Base-by-base conservation (phyloP, 2,113 vertebrate species). In the Salvator merianae region DNA sequence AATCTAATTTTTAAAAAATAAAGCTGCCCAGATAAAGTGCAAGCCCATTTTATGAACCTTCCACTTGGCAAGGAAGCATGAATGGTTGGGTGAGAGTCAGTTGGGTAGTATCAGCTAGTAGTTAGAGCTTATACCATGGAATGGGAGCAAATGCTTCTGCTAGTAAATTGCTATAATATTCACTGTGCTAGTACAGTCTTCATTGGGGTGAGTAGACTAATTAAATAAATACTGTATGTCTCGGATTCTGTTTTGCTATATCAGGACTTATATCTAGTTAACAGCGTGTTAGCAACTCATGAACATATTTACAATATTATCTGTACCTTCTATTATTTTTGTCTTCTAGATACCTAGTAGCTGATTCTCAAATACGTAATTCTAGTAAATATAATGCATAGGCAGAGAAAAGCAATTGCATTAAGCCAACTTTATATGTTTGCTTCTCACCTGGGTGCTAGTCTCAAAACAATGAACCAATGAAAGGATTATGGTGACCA, bases 281-380 rank as follows among this genome's bases (percentile, higher is more conserved):
- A 79, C 30, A 71, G 68, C 47, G 1, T n/a, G 28, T 32, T 22
- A 71, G 82, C 80, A 24, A 34, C n/a, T 90, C 77, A 62, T 66
- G 59, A 59, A 66, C 14, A 26, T 30, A 13, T 22, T 50, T 62
- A 38, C 28, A 72, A 82, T 36, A 1, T n/a, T 83, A 63, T 16
- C 3, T 76, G 32, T 1, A 13, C 65, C 12, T 34, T 47, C 14
- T 12, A 32, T 30, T 36, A 30, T 79, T 73, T 26, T 85, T 66
- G 28, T 74, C 34, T 71, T 66, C 43, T 71, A 8, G 24, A 8
- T 72, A 9, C 30, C 26, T 69, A 22, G 20, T 38, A 20, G 47
- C 36, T 66, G 7, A 66, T 76, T 36, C 36, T 36, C 59, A 77
- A 18, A 53, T 74, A 66, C 16, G 1, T 47, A 68, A 20, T 9